Evolutionary conservation across 1,140 invertebrate species (phyloP), one percentile per base, ranked within the genome.

Genomic region (Artemia franciscana): DNA sequence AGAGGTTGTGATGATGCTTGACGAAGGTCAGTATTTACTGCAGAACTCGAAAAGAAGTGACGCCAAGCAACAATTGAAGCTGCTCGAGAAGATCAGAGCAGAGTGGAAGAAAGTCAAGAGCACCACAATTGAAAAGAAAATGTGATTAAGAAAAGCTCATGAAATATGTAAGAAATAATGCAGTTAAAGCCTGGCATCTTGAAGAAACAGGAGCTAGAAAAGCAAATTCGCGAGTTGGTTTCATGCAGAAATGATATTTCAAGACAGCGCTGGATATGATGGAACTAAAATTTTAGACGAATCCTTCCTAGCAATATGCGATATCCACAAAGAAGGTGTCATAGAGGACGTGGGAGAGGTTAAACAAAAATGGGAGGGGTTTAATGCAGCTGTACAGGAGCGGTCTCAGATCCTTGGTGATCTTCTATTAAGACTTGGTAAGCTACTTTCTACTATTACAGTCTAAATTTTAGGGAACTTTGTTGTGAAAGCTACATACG

Each of bases 131-230:
- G 88, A 91, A 66, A 77, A 88, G 27, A 83, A 92, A 65, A 88
- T 83, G 0, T 78, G 85, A 67, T 73, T 93, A 9, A 86, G 91
- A 69, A 89, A 86, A 0, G 88, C 87, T 56, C 62, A 67, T 64
- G 88, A 92, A 72, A 88, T 92, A 69, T 91, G 88, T 70, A 85
- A 86, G 65, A 91, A 91, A 71, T 95, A 88, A 81, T 85, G 28
- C 79, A 80, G 59, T 75, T 91, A 12, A 82, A 87, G 0, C 80
- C 83, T 9, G 66, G 66, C 26, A 64, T 62, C 30, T 85, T 91
- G 71, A 86, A 88, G 64, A 84, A 85, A 67, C 82, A 85, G 59
- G 86, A 89, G 65, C 81, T 93, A 24, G 88, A 91, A 66, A 85
- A 84, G 67, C 90, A 91, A 71, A 73, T 94, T 0, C 84, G 87